Evolutionary conservation across 2,888 invertebrate genomes (phyloP).

Genomic region (Phymatocera aterrima): DNA sequence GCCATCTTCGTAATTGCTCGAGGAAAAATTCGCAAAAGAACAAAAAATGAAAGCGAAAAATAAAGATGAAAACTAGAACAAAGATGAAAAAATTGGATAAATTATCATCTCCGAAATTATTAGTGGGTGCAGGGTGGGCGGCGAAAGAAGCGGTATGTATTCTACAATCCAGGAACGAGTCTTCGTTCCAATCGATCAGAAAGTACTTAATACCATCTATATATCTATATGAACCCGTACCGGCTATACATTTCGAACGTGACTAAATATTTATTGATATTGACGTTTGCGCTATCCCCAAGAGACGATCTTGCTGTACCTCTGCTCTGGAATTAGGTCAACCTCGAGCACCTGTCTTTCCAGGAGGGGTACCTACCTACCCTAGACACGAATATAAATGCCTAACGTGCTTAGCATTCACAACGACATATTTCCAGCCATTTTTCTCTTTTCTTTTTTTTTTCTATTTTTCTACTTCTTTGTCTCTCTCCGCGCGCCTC

Average conservation of each 20-base stretch:
- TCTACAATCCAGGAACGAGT: not conserved
- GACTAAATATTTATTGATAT: conserved; percentile 41
- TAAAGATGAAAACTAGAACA: not conserved
- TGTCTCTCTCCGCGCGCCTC: not conserved
- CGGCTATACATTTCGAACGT: conserved; percentile 36
- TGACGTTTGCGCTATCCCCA: conserved; percentile 35
- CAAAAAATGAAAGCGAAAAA: too few relatives aligned
- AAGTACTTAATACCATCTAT: conserved; percentile 31
- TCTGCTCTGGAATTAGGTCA: conserved; percentile 27
- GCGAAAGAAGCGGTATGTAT: not conserved
- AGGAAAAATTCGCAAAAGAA: too few relatives aligned
- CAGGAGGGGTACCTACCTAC: conserved; percentile 9
- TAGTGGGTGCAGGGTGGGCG: not conserved
- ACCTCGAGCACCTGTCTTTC: conserved; percentile 37
- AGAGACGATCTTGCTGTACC: conserved; percentile 36
- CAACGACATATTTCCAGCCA: conserved; percentile 22
- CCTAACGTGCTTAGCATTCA: conserved; percentile 32
- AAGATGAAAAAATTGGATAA: not conserved
- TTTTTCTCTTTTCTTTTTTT: not conserved
- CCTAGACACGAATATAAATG: conserved; percentile 25
- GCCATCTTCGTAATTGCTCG: not conserved
- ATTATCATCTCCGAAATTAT: not conserved
- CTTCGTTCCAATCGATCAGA: conserved; percentile 27
- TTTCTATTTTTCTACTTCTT: not conserved
- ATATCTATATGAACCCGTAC: conserved; percentile 29